Percentiles rank a stretch among this genome's conserved stretches.
Evolutionary conservation across 2,113 vertebrate species (phyloP).

Genomic region (Colistium nudipinnis): DNA sequence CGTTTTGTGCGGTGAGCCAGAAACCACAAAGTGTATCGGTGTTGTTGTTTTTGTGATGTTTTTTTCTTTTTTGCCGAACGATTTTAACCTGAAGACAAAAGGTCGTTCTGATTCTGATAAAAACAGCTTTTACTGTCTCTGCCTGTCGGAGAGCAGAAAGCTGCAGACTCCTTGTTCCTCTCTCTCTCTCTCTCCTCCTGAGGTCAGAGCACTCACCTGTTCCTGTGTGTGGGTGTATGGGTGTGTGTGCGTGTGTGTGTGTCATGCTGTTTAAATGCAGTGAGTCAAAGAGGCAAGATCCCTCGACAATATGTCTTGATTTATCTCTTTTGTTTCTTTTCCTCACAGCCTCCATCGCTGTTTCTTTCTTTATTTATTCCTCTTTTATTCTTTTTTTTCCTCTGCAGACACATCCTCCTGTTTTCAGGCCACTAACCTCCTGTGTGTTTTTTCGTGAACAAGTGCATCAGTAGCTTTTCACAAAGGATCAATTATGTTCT

Average conservation of each 20-base stretch:
- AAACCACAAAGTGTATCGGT: too few relatives aligned
- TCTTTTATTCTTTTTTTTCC: neutral
- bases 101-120: constrained; percentile 41
- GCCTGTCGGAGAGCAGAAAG: constrained; percentile 35
- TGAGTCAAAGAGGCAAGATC: neutral
- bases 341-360: neutral
- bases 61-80: neutral
- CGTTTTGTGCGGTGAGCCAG: too few relatives aligned
- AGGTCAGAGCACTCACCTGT: constrained; percentile 56
- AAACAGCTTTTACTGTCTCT: constrained; percentile 60
- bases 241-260: constrained; percentile 7
- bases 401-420: neutral
- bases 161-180: constrained; percentile 12
- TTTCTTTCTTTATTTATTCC: neutral
- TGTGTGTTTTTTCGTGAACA: too few relatives aligned
- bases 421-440: neutral
- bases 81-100: constrained; percentile 24
- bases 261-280: neutral
- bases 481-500: neutral
- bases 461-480: neutral
- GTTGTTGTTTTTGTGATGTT: too few relatives aligned
- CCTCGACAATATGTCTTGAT: neutral
- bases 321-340: neutral
- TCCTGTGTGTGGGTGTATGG: constrained; percentile 14
- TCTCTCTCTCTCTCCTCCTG: neutral